phyloP scores from a whole-genome alignment of 2,113 vertebrate genomes.

The Thermophis baileyi region DNA sequence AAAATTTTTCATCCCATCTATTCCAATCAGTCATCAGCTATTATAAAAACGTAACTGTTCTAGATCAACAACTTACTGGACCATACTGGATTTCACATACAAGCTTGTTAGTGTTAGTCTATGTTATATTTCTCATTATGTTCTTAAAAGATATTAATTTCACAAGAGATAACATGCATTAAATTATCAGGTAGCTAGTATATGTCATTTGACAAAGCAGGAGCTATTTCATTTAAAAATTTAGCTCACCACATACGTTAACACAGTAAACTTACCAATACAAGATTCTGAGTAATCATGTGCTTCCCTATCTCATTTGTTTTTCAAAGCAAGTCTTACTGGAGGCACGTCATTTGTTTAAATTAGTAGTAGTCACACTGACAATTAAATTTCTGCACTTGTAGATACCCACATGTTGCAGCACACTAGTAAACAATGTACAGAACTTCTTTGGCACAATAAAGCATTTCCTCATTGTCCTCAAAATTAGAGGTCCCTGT shows the following conservation, averaged over 20 bases:
- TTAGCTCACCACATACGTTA: not conserved
- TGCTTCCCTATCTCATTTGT: slow-evolving; percentile 25
- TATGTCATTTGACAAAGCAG: not conserved
- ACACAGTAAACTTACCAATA: not conserved
- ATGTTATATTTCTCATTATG: slow-evolving; percentile 37
- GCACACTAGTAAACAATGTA: slow-evolving; percentile 69
- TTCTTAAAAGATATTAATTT: slow-evolving; percentile 53
- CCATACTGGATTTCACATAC: slow-evolving; percentile 37
- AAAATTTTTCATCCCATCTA: slow-evolving; percentile 46
- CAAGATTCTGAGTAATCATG: not conserved
- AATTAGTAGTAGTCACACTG: slow-evolving; percentile 31
- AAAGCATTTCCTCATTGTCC: slow-evolving; percentile 63
- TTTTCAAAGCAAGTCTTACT: slow-evolving; percentile 38
- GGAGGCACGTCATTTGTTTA: slow-evolving; percentile 25
- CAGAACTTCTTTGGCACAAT: slow-evolving; percentile 78
- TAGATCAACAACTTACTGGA: not conserved
- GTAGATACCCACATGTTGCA: slow-evolving; percentile 54
- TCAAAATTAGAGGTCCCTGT: slow-evolving; percentile 52
- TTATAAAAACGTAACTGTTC: slow-evolving; percentile 50
- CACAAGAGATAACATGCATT: slow-evolving; percentile 41
- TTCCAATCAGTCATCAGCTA: slow-evolving; percentile 58
- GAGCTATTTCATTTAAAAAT: slow-evolving; percentile 31
- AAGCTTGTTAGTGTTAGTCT: slow-evolving; percentile 31
- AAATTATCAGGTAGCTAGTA: slow-evolving; percentile 5
- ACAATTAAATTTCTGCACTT: slow-evolving; percentile 46